Evolutionary conservation across 2,797 vertebrate species (phyloP), one percentile per base, ranked within the genome.

Genomic region (Chaetodon trifasciatus): DNA sequence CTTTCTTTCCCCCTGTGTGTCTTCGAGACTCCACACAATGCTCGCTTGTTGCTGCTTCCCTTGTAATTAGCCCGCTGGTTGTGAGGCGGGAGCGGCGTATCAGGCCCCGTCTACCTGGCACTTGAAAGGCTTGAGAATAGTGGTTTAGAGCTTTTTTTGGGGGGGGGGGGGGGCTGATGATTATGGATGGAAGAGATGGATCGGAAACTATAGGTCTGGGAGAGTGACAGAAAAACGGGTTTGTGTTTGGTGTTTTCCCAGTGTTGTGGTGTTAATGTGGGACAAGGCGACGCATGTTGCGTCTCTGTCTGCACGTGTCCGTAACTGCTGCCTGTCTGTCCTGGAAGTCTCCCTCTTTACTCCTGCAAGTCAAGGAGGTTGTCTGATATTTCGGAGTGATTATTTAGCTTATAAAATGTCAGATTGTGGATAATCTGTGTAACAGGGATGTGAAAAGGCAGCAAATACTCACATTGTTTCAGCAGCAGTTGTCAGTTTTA

Each of bases 11-110:
- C 78, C 4, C 56, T 3, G 74, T 82, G 90, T 89, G 86, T 91
- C 87, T 90, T 83, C 13, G 23, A 82, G 91, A 84, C 93, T 92
- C 88, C 88, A 88, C 86, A 93, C 91, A 89, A 91, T 92, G 88
- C 88, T 90, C 87, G 89, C 90, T 92, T 92, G 89, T 92, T 90
- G 87, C 83, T 81, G 81, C 86, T 74, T 91, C 79, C 91, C 92
- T 91, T 94, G 89, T 94, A 93, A 94, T 95, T 95, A 94, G 87
- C 81, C 83, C 53, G 24, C 71, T 82, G 76, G 79, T 87, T 86
- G 85, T 66, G 74, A 89, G 85, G 90, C 79, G 71, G 86, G 74
- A 78, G 87, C 75, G 57, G 60, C 61, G 56, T 23, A 86, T 88
- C 78, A 12, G 82, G 76, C 78, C 79, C 78, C 71, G 37, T 88